Base-by-base conservation (phyloP, 2,113 vertebrate species). In the Megaleporinus macrocephalus region DNA sequence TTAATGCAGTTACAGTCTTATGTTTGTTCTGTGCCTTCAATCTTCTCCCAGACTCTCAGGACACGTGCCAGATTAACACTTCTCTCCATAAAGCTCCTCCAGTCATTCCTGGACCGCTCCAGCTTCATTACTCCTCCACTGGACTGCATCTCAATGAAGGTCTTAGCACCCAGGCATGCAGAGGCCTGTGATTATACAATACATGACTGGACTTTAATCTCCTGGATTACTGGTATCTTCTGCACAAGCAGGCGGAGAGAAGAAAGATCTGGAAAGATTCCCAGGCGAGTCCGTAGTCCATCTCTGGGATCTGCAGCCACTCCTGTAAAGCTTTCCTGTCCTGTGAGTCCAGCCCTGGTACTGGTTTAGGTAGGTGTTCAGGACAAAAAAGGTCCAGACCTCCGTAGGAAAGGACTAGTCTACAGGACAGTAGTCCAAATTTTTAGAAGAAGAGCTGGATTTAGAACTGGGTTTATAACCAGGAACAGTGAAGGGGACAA, bases 161-260 rank as follows among this genome's bases (percentile, higher is more conserved):
- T 47, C 36, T 70, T 71, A 62, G 76, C 76, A 33, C 16, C 79
- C 10, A 33, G 78, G 78, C 81, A 26, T 36, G 33, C 29, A 22
- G 55, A 73, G 36, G 65, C 76, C 70, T 62, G 70, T 76, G 71
- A 76, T 86, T 71, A 61, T 24, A 12, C 68, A 55, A 77, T 83
- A 83, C 84, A 75, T 83, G 74, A 83, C 69, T 44, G 27, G 81
- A 81, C 78, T 86, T 33, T 11, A 51, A 83, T 78, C 27, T 29
- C 70, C 47, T 62, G 78, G 77, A 83, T 83, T 83, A 77, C 22
- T 44, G 11, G 59, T 12, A n/a, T 22, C 27, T 26, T 30, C 22
- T 16, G 53, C 33, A 29, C 33, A 24, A 75, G n/a, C 33, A 15
- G 30, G 30, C 15, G 11, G n/a, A 29, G 33, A 59, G 0, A n/a